phyloP scores from a whole-genome alignment of 2,888 invertebrate species.

The Ischnus inquisitorius region DNA sequence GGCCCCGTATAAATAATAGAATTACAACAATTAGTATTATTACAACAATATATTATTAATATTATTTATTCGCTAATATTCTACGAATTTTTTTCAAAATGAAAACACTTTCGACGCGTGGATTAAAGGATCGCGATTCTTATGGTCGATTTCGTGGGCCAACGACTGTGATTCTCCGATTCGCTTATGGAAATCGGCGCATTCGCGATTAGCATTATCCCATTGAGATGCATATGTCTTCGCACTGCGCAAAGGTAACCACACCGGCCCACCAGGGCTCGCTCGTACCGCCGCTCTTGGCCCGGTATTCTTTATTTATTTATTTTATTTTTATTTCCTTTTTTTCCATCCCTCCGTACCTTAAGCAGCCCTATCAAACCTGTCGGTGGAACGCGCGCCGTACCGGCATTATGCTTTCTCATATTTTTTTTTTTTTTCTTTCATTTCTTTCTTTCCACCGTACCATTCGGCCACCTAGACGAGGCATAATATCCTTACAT shows the following conservation, averaged over 20 bases:
- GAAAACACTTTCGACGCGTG: neutral
- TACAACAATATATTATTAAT: too few relatives aligned
- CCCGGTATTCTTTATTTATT: constrained; percentile 65
- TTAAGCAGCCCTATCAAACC: constrained; percentile 79
- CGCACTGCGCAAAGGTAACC: constrained; percentile 74
- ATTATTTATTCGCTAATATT: too few relatives aligned
- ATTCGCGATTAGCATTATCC: constrained; percentile 82
- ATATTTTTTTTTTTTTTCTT: constrained; percentile 45
- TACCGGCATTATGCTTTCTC: constrained; percentile 63
- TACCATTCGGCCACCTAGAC: constrained; percentile 55
- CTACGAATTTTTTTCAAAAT: neutral
- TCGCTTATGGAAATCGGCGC: constrained; percentile 78
- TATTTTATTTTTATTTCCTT: constrained; percentile 49
- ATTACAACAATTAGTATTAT: too few relatives aligned
- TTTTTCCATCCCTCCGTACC: constrained; percentile 55
- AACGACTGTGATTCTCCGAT: neutral
- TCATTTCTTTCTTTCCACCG: constrained; percentile 28
- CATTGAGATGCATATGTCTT: constrained; percentile 84
- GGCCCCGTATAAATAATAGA: too few relatives aligned
- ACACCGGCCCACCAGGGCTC: constrained; percentile 60
- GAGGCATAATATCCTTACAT: constrained; percentile 56
- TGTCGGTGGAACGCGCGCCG: constrained; percentile 53
- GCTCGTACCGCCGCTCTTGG: constrained; percentile 46
- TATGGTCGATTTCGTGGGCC: neutral
- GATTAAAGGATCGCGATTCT: neutral